phyloP scores from a whole-genome alignment of 2,797 vertebrate genomes.

The Labroides dimidiatus region DNA sequence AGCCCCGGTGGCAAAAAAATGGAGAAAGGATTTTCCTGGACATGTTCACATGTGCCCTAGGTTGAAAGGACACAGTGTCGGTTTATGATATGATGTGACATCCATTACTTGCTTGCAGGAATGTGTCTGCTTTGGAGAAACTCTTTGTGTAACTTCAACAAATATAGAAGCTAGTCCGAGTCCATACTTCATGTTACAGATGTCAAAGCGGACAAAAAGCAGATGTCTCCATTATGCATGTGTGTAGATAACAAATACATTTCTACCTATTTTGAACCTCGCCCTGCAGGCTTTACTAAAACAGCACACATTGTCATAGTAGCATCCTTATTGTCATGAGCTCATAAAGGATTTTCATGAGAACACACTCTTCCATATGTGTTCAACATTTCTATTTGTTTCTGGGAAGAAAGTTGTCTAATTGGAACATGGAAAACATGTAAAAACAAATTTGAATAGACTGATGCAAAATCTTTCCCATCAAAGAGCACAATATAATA shows the following conservation, averaged over 20 bases:
- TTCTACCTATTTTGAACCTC: too few species aligned
- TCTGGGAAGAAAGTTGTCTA: constrained; percentile 24
- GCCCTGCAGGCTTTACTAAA: too few species aligned
- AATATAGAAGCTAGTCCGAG: background rate
- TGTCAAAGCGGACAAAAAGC: background rate
- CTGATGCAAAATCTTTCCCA: background rate
- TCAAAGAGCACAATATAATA: background rate
- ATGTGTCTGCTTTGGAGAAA: constrained; percentile 26
- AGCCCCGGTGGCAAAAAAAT: constrained; percentile 45
- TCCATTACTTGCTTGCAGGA: constrained; percentile 53
- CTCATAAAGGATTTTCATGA: constrained; percentile 1
- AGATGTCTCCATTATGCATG: constrained; percentile 2
- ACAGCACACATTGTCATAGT: background rate
- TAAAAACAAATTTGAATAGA: constrained; percentile 17
- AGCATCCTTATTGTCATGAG: background rate
- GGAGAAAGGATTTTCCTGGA: constrained; percentile 50
- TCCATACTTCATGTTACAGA: background rate
- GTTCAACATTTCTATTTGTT: background rate
- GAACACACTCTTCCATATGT: constrained; percentile 15
- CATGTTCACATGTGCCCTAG: constrained; percentile 49
- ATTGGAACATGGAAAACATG: constrained; percentile 14
- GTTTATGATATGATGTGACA: constrained; percentile 63
- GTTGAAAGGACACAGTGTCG: constrained; percentile 61
- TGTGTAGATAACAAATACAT: background rate
- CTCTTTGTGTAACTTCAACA: constrained; percentile 18